These are phyloP conservation scores for Goniozus legneri DNA, from an alignment of 1,140 invertebrate species.

Conservation along the genomic window DNA sequence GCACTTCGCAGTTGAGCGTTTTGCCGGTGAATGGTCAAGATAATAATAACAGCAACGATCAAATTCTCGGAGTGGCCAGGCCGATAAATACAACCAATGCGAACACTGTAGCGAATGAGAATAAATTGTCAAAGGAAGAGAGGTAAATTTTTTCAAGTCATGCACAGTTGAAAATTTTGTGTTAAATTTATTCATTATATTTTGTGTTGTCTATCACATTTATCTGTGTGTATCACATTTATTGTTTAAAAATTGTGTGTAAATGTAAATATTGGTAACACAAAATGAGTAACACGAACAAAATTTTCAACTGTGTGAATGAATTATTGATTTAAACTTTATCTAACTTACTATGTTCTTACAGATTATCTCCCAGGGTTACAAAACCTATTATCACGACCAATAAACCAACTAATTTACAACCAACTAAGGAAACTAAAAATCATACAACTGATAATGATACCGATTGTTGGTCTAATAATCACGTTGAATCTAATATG, in stretches of 20 bases:
- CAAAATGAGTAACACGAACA: not conserved
- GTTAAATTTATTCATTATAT: not conserved
- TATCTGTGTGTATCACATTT: no score
- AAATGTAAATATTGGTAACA: no score
- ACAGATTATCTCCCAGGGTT: conserved; percentile 53
- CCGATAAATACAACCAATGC: conserved; percentile 70
- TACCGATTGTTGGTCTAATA: conserved; percentile 37
- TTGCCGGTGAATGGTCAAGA: conserved; percentile 42
- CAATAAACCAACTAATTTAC: conserved; percentile 35
- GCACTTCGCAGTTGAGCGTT: conserved; percentile 43
- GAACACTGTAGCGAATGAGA: conserved; percentile 60
- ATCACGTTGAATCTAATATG: conserved; percentile 34
- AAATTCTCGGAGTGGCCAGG: conserved; percentile 69
- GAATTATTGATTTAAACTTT: not conserved
- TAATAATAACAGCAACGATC: conserved; percentile 55
- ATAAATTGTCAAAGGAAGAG: conserved; percentile 60
- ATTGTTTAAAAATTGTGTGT: no score
- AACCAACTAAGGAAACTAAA: conserved; percentile 38
- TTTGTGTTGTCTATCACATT: no score
- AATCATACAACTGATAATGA: conserved; percentile 37
- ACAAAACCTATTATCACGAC: conserved; percentile 45
- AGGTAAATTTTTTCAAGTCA: conserved; percentile 52
- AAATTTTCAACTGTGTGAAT: not conserved
- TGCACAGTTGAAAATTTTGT: no score
- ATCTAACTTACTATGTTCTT: conserved; percentile 13